phyloP scores from a whole-genome alignment of 1,140 invertebrate genomes.

The Teleogryllus occipitalis region DNA sequence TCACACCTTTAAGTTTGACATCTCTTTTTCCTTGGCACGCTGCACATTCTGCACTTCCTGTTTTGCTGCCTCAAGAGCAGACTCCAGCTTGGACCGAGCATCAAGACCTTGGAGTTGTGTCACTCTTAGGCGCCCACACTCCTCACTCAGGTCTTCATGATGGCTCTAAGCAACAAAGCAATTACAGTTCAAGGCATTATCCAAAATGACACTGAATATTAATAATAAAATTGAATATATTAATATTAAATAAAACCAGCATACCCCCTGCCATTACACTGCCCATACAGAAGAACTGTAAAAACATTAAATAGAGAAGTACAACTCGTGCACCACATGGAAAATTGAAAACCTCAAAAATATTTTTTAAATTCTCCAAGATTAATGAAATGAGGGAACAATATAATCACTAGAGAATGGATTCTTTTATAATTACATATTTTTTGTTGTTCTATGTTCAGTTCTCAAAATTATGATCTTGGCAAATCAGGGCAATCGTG shows the following conservation, averaged over 20 bases:
- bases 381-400: too few relatives aligned
- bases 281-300: too few relatives aligned
- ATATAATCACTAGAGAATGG: too few relatives aligned
- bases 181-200: neutral
- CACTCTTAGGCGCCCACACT: neutral
- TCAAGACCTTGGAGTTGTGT: constrained; percentile 15
- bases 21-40: neutral
- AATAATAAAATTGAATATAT: neutral
- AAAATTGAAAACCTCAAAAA: too few relatives aligned
- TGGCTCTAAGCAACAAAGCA: constrained; percentile 15
- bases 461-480: too few relatives aligned
- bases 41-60: constrained; percentile 8
- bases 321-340: too few relatives aligned
- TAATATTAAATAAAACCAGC: neutral
- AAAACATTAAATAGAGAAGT: too few relatives aligned
- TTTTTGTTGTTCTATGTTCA: too few relatives aligned
- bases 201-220: neutral
- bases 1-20: neutral
- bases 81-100: constrained; percentile 16
- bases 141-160: constrained; percentile 19
- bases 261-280: too few relatives aligned
- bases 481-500: too few relatives aligned
- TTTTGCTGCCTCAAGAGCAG: constrained; percentile 5
- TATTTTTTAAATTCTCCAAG: too few relatives aligned
- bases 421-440: too few relatives aligned